phyloP scores from a whole-genome alignment of 2,888 invertebrate species.

The Cryptocheilus praepositus region DNA sequence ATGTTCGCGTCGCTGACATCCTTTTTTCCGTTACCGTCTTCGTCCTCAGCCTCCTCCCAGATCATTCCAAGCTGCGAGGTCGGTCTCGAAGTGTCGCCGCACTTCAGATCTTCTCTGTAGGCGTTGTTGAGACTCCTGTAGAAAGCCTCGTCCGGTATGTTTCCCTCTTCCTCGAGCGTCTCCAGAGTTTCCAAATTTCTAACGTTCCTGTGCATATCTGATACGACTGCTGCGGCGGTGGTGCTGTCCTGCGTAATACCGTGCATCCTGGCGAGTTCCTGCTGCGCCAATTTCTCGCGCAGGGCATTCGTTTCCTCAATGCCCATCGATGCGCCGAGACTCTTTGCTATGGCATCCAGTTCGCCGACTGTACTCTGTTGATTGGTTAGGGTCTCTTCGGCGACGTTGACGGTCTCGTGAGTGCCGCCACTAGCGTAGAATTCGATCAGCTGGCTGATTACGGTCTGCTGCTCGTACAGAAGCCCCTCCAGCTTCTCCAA shows the following conservation, averaged over 20 bases:
- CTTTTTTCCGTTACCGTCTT: slow-evolving; percentile 77
- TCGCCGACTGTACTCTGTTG: slow-evolving; percentile 67
- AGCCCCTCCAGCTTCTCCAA: slow-evolving; percentile 91
- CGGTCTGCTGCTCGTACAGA: slow-evolving; percentile 92
- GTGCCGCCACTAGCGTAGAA: slow-evolving; percentile 82
- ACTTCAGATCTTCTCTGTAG: slow-evolving; percentile 87
- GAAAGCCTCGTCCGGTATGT: slow-evolving; percentile 88
- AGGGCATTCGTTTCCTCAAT: slow-evolving; percentile 69
- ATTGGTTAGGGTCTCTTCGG: slow-evolving; percentile 57
- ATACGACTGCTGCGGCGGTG: slow-evolving; percentile 59
- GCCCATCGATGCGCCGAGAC: slow-evolving; percentile 66
- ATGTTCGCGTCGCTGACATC: slow-evolving; percentile 48
- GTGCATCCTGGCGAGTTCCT: slow-evolving; percentile 69
- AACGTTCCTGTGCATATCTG: slow-evolving; percentile 67
- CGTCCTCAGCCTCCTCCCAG: slow-evolving; percentile 90
- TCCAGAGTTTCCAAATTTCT: slow-evolving; percentile 68
- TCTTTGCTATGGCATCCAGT: slow-evolving; percentile 70
- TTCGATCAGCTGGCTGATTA: slow-evolving; percentile 90
- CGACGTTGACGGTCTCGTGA: slow-evolving; percentile 64
- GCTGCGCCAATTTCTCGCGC: slow-evolving; percentile 68
- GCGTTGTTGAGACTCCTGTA: slow-evolving; percentile 92
- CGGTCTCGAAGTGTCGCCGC: slow-evolving; percentile 79
- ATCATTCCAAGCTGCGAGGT: slow-evolving; percentile 89
- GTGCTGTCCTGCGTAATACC: slow-evolving; percentile 62
- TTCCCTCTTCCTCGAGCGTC: slow-evolving; percentile 76